Evolutionary conservation across 2,888 invertebrate genomes (phyloP).

Genomic region (Prosapia bicincta): DNA sequence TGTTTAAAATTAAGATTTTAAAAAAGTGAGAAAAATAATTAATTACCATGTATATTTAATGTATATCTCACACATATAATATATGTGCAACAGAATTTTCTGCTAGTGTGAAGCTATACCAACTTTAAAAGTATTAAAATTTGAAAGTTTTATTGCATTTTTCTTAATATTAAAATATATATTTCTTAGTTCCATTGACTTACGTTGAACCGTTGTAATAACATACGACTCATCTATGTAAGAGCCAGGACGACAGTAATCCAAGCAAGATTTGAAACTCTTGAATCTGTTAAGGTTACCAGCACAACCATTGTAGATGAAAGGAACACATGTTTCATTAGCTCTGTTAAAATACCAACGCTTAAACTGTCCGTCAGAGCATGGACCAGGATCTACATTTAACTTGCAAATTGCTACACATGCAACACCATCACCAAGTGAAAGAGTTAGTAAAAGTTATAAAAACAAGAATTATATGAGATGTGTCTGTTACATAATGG

Average conservation of each 20-base stretch:
- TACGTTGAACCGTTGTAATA: conserved; percentile 24
- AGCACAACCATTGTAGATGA: conserved; percentile 83
- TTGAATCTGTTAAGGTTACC: conserved; percentile 85
- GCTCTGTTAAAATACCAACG: conserved; percentile 70
- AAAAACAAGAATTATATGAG: too few species aligned
- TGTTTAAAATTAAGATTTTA: too few species aligned
- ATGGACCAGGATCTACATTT: conserved; percentile 60
- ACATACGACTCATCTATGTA: neutral
- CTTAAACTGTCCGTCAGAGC: conserved; percentile 48
- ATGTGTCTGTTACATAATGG: too few species aligned
- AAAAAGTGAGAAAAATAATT: too few species aligned
- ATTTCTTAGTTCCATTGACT: too few species aligned
- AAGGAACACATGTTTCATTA: conserved; percentile 67
- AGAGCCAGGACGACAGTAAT: conserved; percentile 50
- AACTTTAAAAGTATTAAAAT: too few species aligned
- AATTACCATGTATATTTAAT: too few species aligned
- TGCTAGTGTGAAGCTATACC: too few species aligned
- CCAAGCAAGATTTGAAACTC: conserved; percentile 65
- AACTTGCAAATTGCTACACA: conserved; percentile 59
- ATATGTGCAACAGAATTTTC: too few species aligned
- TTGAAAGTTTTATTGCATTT: too few species aligned
- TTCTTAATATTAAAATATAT: too few species aligned
- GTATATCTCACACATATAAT: too few species aligned
- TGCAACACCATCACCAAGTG: conserved; percentile 4
- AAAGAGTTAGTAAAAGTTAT: neutral